Evolutionary conservation across 35 echinoderm and acorn worm species (phyloP).

Genomic region (Heliocidaris erythrogramma): DNA sequence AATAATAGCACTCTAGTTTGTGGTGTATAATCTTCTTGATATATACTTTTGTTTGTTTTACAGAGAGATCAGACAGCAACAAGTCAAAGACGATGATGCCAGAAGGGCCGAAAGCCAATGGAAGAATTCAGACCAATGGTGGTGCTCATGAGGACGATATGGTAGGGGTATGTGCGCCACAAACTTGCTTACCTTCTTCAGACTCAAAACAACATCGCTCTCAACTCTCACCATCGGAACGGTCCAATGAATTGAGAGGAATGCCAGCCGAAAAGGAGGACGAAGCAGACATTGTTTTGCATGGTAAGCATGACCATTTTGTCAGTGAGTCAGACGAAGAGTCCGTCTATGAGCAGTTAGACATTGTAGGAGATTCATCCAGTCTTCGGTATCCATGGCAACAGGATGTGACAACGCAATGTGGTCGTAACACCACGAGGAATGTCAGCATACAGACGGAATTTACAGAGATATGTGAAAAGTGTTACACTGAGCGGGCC

Average conservation of each 20-base stretch:
- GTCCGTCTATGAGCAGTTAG: conserved; percentile 52
- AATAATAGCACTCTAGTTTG: not conserved
- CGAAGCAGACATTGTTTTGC: not conserved
- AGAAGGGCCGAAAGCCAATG: not conserved
- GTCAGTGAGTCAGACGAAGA: conserved; percentile 40
- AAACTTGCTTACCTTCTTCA: not conserved
- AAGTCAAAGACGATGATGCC: not conserved
- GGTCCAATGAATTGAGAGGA: not conserved
- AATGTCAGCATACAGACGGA: conserved; percentile 54
- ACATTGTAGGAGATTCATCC: conserved; percentile 56
- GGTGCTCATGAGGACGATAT: not conserved
- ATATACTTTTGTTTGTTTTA: conserved; percentile 1
- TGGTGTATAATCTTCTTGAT: not conserved
- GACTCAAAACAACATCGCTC: not conserved
- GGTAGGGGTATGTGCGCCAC: not conserved
- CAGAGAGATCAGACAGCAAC: conserved; percentile 21
- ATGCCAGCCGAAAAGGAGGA: not conserved
- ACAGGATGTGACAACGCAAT: conserved; percentile 62
- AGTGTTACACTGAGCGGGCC: conserved; percentile 25
- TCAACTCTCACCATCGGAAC: not conserved
- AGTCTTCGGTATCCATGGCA: conserved; percentile 63
- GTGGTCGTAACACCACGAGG: conserved; percentile 15
- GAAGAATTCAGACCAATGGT: not conserved
- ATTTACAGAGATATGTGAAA: conserved; percentile 23
- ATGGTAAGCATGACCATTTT: not conserved